Evolutionary conservation across 2,797 vertebrate species (phyloP), one percentile per base, ranked within the genome.

Genomic region (Chelon auratus): DNA sequence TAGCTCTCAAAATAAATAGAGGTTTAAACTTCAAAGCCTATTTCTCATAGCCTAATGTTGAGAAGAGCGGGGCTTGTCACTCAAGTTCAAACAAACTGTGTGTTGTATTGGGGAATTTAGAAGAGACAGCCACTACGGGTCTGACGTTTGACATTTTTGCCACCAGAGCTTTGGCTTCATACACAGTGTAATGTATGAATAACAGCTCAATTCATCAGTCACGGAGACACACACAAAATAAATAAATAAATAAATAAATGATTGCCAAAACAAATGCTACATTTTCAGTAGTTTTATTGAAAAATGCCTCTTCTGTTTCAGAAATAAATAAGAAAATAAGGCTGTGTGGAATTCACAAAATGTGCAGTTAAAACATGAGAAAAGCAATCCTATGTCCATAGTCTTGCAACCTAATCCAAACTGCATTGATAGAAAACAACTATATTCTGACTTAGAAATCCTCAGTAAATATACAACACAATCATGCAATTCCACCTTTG

Each of bases 231-330:
- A 22, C 22, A 22, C 22, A 22, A 1, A 22, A 65, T 61, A 69
- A 60, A 30, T 30, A 64, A 89, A 82, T 13, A 3, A 85, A 3
- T 51, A 9, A 33, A 63, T 7, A 33, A 33, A 33, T 6, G 7
- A 33, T 33, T 33, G 33, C 57, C 57, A 73, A 82, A 76, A 84
- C 83, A 80, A 63, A 30, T 55, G 18, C 82, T 90, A 94, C 89
- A 95, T 99, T 99, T 99, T 99, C 98, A 99, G 98, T 99, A 99
- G 98, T 99, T 99, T 99, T 99, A 99, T 99, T 99, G 97, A 99
- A 99, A 99, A 99, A 99, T 98, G 97, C 97, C 97, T 99, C 97
- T 97, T 99, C 96, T 95, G 95, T 96, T 98, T 97, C 95, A 98
- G 97, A 99, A 99, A 99, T 99, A 99, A 99, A 99, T 99, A 99